phyloP scores from a whole-genome alignment of 2,797 vertebrate genomes.

The Cirrhinus mrigala region DNA sequence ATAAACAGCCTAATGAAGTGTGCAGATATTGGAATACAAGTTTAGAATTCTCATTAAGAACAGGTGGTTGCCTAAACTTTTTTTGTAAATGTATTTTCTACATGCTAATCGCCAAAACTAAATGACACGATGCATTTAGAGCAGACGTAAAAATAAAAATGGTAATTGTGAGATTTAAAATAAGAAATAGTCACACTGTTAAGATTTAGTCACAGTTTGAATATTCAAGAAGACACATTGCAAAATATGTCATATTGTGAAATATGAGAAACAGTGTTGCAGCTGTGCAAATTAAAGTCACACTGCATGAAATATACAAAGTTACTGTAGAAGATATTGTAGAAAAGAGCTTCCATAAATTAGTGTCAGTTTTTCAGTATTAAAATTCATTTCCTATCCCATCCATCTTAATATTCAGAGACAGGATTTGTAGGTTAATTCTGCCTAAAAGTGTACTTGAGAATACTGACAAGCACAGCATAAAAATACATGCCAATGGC shows the following conservation, averaged over 20 bases:
- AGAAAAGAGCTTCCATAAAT: neutral
- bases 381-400: neutral
- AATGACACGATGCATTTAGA: neutral
- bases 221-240: neutral
- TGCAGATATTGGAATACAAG: slow-evolving; percentile 30
- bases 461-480: neutral
- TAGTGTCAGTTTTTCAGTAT: neutral
- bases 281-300: neutral
- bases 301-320: neutral
- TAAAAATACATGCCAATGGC: neutral
- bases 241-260: neutral
- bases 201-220: neutral
- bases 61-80: slow-evolving; percentile 17
- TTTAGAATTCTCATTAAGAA: slow-evolving; percentile 37
- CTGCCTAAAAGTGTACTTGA: too few relatives aligned
- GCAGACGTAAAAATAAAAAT: neutral
- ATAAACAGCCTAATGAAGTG: slow-evolving; percentile 66
- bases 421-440: neutral
- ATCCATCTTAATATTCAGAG: neutral
- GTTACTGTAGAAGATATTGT: neutral
- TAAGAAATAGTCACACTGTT: neutral
- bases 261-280: neutral
- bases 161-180: neutral
- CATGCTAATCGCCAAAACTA: neutral
- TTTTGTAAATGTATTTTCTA: neutral